Evolutionary conservation across 2,113 vertebrate species (phyloP), one percentile per base, ranked within the genome.

Genomic region (Halcyon senegalensis): DNA sequence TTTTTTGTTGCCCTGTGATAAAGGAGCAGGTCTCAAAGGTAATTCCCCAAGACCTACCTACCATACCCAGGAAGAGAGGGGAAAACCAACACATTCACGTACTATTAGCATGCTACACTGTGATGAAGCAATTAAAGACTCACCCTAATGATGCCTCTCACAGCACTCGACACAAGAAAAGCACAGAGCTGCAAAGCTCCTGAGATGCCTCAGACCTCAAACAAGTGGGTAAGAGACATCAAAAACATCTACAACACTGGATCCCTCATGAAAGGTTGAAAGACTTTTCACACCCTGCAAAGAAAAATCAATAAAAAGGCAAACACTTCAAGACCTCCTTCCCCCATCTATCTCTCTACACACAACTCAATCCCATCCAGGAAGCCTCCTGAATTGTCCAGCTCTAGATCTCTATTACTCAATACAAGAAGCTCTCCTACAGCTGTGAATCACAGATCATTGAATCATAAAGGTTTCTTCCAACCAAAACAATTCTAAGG

Each of bases 51-150:
- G 19, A 48, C 30, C 53, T 51, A 20, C 56, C 77, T 24, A 41
- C 50, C 27, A 4, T 2, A n/a, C 37, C 21, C 28, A 24, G 44
- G 44, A 87, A 50, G 3, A 50, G 4, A 4, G 28, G 35, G 28
- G 17, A 55, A 74, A 58, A 7, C 10, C 15, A 46, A 12, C 0
- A 1, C 0, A 0, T 9, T n/a, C 15, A 2, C 18, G 15, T 11
- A 60, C n/a, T 37, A 51, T 18, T 8, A 41, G 28, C 44, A 16
- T 2, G 12, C 27, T 43, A 16, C 13, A 4, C 1, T 23, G 11
- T 5, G 28, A 64, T 16, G 28, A 31, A 56, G 41, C 46, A 41
- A 67, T 39, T 56, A 44, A 28, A 33, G 51, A 44, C 0, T 0
- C 28, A 13, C 15, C 9, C 24, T 17, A 68, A 87, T 0, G 1